Evolutionary conservation across 1,140 invertebrate genomes (phyloP).

Genomic region (Grapholita molesta): DNA sequence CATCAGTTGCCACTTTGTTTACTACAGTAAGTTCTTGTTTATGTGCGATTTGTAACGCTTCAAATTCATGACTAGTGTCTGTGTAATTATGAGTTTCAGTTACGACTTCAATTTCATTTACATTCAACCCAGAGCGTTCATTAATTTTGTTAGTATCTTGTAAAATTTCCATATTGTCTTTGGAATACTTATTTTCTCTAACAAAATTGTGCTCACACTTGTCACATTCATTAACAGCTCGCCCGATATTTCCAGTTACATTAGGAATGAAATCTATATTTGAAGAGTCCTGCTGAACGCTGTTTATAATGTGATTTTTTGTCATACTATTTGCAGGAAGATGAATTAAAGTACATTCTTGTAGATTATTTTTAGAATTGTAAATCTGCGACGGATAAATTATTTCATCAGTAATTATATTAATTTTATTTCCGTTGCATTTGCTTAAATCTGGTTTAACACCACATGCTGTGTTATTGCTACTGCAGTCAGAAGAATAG

Average conservation of each 20-base stretch:
- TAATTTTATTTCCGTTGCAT: not conserved
- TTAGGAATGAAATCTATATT: not conserved
- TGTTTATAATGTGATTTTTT: not conserved
- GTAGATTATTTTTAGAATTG: not conserved
- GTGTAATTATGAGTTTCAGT: not conserved
- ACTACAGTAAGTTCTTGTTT: not conserved
- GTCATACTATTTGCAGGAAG: not conserved
- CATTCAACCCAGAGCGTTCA: not conserved
- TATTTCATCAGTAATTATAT: slow-evolving; percentile 3
- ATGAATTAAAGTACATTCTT: not conserved
- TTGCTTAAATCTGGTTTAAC: not conserved
- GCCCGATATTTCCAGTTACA: not conserved
- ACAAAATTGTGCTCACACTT: not conserved
- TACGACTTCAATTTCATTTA: not conserved
- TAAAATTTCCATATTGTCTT: not conserved
- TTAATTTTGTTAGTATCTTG: not conserved
- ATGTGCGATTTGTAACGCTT: not conserved
- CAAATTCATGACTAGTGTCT: not conserved
- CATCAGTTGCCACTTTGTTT: not conserved
- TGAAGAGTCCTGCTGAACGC: not conserved
- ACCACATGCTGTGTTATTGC: not conserved
- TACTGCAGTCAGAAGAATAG: not conserved
- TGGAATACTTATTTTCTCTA: not conserved
- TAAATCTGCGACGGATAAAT: not conserved
- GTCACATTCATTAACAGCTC: not conserved